Base-by-base conservation (phyloP, 2,888 invertebrate species). In the Horisme vitalbata region DNA sequence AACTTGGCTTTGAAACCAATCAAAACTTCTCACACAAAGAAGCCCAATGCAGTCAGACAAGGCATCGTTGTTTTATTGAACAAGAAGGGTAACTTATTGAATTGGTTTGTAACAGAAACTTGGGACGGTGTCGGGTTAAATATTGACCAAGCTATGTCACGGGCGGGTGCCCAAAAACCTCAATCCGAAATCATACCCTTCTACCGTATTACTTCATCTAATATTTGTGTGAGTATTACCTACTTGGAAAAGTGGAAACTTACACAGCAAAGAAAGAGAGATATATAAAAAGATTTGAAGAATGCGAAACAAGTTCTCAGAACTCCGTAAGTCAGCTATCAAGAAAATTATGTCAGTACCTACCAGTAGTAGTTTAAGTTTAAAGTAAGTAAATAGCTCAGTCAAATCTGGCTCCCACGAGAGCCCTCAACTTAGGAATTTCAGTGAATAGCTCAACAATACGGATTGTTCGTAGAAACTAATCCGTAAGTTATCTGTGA, bases 1-100 rank as follows among this genome's bases (percentile, higher is more conserved):
- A 61, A 62, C 68, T 70, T 66, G 60, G 61, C 59, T 66, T 71
- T 68, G 58, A 72, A 82, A 79, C 77, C 71, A 83, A 82, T 83
- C 81, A 80, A 77, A 83, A 82, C 59, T 83, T 83, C 68, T 59
- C 57, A 62, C 62, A 64, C 71, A 74, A 77, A 75, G 74, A 75
- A 74, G 62, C 66, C 66, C 66, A 71, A 73, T 74, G 69, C 74
- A 76, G 71, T 69, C 66, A 68, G 65, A 73, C 67, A 70, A 73
- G 67, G 68, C 71, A 73, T 74, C 61, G 73, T 66, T 73, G 64
- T 79, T 81, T 79, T 79, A 77, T 80, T 75, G 75, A 75, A 71
- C 67, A 59, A 69, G 61, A 60, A 64, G 49, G 60, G 61, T 59
- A 77, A 78, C 68, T 71, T 73, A 70, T 73, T 71, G 71, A 70